These are phyloP conservation scores for Danio jaintianensis DNA, from an alignment of 2,797 vertebrate genomes.

Conservation along the genomic window DNA sequence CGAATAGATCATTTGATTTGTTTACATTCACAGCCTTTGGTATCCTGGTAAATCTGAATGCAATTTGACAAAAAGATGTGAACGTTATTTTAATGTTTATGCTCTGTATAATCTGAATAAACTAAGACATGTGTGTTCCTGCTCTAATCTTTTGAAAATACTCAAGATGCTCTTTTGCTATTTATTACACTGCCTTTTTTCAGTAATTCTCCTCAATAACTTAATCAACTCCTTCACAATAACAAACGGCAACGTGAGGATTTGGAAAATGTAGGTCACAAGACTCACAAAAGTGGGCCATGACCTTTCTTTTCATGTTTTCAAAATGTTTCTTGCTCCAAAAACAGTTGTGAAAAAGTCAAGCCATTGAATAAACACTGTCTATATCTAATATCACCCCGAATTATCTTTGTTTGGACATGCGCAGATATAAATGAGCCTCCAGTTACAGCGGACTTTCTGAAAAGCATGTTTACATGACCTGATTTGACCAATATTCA, in stretches of 20 bases:
- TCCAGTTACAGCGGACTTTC: background rate
- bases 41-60: background rate
- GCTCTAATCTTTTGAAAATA: background rate
- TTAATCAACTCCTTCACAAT: conserved; percentile 18
- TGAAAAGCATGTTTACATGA: background rate
- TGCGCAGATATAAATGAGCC: background rate
- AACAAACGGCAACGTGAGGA: background rate
- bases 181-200: conserved; percentile 1
- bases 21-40: background rate
- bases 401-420: conserved; percentile 23
- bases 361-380: conserved; percentile 6
- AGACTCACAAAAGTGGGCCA: background rate
- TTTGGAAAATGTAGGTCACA: conserved; percentile 6
- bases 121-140: conserved; percentile 1
- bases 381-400: background rate
- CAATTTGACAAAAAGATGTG: background rate
- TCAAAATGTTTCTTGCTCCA: background rate
- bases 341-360: conserved; percentile 22
- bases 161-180: background rate
- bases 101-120: background rate
- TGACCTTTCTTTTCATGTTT: background rate
- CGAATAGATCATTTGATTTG: background rate
- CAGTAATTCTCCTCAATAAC: conserved; percentile 15
- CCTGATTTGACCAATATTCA: background rate
- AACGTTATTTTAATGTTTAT: conserved; percentile 4